Evolutionary conservation across 2,797 vertebrate species (phyloP).

Genomic region (Cynopterus sphinx): DNA sequence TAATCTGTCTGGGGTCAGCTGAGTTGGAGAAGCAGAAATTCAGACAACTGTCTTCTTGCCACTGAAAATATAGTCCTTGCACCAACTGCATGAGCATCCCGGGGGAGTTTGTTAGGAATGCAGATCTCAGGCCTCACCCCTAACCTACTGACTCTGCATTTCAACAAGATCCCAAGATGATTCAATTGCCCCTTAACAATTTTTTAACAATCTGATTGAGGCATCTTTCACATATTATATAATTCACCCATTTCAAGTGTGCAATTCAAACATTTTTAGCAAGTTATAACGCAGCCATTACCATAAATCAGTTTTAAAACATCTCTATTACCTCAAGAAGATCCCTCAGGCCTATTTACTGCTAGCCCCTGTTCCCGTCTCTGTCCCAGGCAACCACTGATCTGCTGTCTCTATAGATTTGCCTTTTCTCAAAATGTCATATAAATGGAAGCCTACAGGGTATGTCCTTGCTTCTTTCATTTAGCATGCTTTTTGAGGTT

Average conservation of each 20-base stretch:
- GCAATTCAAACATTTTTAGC: neutral
- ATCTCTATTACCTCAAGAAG: neutral
- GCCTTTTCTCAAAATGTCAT: neutral
- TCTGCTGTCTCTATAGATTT: neutral
- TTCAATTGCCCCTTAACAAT: neutral
- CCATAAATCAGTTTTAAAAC: neutral
- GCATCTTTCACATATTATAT: neutral
- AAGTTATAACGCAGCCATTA: neutral
- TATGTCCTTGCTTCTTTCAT: neutral
- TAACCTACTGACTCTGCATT: neutral
- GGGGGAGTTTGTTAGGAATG: neutral
- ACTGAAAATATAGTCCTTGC: neutral
- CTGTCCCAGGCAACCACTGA: neutral
- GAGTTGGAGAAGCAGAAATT: neutral
- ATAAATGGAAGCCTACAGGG: neutral
- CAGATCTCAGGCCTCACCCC: neutral
- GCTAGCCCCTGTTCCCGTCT: too few relatives aligned
- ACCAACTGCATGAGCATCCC: neutral
- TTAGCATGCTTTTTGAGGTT: neutral
- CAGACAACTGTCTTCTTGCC: neutral
- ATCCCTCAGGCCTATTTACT: neutral
- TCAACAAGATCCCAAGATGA: neutral
- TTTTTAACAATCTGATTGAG: neutral
- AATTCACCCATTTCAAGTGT: constrained; percentile 8
- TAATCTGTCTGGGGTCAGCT: neutral